These are phyloP conservation scores for Cebidichthys violaceus DNA, from an alignment of 2,113 vertebrate genomes.

Conservation along the genomic window DNA sequence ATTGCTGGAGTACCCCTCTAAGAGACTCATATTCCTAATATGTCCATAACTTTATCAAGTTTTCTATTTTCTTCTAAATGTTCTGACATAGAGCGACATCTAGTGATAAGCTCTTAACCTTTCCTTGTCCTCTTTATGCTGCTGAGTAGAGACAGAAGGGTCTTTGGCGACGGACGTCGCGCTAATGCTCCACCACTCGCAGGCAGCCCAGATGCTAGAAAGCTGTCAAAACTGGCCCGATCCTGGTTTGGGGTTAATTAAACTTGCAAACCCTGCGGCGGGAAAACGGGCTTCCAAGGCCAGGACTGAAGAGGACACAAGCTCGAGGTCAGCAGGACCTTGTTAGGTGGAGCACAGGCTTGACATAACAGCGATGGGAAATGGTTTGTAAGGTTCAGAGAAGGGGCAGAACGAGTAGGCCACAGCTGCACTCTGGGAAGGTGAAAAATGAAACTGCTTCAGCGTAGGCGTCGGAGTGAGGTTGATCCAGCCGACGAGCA, in stretches of 20 bases:
- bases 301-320: conserved; percentile 67
- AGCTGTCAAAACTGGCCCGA: conserved; percentile 64
- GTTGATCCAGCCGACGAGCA: conserved; percentile 44
- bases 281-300: conserved; percentile 60
- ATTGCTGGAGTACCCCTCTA: background rate
- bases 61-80: background rate
- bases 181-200: conserved; percentile 60
- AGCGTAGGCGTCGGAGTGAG: conserved; percentile 51
- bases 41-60: background rate
- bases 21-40: background rate
- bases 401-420: conserved; percentile 62
- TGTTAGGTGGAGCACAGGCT: conserved; percentile 74
- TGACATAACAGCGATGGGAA: conserved; percentile 72
- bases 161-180: conserved; percentile 16
- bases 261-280: conserved; percentile 73
- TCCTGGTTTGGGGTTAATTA: conserved; percentile 81
- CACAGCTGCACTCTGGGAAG: conserved; percentile 64
- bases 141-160: conserved; percentile 47
- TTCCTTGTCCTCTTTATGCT: conserved; percentile 40
- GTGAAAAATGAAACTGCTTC: conserved; percentile 66
- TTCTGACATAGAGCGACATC: conserved; percentile 15
- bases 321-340: conserved; percentile 77
- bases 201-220: conserved; percentile 70
- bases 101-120: conserved; percentile 20
- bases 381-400: conserved; percentile 69